These are phyloP conservation scores for Acanthurus leucopareius DNA, from an alignment of 2,797 vertebrate genomes.

Conservation along the genomic window DNA sequence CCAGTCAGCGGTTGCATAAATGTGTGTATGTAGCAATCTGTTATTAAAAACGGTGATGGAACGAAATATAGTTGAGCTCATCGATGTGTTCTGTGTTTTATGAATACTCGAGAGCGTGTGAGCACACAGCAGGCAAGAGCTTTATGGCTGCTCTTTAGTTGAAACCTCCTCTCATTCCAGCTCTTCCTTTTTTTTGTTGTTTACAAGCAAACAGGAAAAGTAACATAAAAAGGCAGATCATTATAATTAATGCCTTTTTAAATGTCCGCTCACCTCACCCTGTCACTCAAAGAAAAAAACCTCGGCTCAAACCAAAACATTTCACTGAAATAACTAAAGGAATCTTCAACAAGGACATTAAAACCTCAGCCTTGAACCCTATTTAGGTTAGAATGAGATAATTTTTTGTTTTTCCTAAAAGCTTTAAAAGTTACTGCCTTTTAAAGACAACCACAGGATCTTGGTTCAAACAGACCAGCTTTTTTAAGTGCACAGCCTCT, in stretches of 20 bases:
- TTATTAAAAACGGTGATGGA: slow-evolving; percentile 73
- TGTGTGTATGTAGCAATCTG: slow-evolving; percentile 71
- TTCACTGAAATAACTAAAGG: not conserved
- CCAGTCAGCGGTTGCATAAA: slow-evolving; percentile 74
- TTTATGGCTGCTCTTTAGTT: no score
- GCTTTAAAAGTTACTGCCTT: not conserved
- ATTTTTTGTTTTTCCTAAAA: slow-evolving; percentile 24
- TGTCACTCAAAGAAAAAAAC: not conserved
- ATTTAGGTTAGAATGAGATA: slow-evolving; percentile 3
- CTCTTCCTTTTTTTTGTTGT: not conserved
- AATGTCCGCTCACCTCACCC: not conserved
- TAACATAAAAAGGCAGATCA: no score
- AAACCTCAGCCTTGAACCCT: slow-evolving; percentile 14
- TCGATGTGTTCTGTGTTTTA: slow-evolving; percentile 13
- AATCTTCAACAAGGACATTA: not conserved
- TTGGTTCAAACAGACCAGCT: slow-evolving; percentile 16
- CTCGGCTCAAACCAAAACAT: not conserved
- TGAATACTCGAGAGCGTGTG: slow-evolving; percentile 8
- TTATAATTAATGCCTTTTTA: no score
- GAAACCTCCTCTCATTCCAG: not conserved
- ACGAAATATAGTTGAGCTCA: slow-evolving; percentile 18
- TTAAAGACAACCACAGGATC: slow-evolving; percentile 32
- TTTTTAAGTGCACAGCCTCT: slow-evolving; percentile 17
- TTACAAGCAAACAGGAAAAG: not conserved
- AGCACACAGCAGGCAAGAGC: not conserved